Conservation (phyloP, 2,888 invertebrate species). For the Netelia fuscicornis region DNA sequence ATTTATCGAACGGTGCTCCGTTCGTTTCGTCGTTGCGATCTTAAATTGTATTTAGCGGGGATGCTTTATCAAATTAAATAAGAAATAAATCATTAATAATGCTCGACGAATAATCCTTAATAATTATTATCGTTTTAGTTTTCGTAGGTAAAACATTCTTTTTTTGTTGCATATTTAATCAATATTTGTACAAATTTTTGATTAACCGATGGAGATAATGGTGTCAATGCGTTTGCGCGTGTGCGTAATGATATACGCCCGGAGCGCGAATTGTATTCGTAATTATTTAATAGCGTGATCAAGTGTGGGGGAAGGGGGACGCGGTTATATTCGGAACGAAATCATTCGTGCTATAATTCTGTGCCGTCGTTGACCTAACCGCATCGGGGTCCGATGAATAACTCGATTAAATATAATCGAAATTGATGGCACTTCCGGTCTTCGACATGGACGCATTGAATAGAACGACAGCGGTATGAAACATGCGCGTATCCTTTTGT, state of each 20-base stretch:
- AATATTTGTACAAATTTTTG: too few species aligned
- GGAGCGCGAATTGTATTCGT: background rate
- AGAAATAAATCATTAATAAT: too few species aligned
- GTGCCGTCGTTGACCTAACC: background rate
- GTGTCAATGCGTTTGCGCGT: too few species aligned
- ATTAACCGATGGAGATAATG: too few species aligned
- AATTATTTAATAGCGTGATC: constrained; percentile 33
- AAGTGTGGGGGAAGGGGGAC: background rate
- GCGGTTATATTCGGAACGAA: constrained; percentile 7
- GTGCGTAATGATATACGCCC: too few species aligned
- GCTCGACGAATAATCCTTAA: too few species aligned
- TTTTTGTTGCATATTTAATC: too few species aligned
- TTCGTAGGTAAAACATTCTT: too few species aligned
- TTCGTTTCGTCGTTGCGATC: constrained; percentile 43
- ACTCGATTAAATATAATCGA: constrained; percentile 52
- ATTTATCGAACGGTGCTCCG: constrained; percentile 46
- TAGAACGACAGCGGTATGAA: constrained; percentile 16
- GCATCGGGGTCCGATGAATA: constrained; percentile 6
- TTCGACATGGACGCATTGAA: constrained; percentile 28
- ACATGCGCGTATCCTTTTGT: constrained; percentile 23
- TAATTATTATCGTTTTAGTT: too few species aligned
- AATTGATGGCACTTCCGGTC: constrained; percentile 52
- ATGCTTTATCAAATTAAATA: too few species aligned
- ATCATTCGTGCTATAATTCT: constrained; percentile 39
- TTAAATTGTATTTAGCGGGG: background rate